phyloP scores from a whole-genome alignment of 2,888 invertebrate genomes.

The Ornithoptera alexandrae region DNA sequence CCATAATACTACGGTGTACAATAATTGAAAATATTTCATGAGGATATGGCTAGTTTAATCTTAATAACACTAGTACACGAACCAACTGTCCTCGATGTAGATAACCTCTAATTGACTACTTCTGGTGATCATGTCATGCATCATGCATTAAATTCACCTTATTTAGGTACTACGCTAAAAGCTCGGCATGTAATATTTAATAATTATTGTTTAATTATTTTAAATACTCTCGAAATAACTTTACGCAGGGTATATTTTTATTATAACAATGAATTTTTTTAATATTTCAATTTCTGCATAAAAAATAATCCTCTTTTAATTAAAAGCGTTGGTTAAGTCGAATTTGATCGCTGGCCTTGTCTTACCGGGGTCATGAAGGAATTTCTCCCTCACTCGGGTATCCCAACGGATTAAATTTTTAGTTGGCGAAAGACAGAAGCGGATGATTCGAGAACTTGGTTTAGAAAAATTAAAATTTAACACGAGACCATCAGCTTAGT shows the following conservation, averaged over 20 bases:
- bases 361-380: slow-evolving; percentile 2
- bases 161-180: too few relatives aligned
- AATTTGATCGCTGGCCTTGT: slow-evolving; percentile 27
- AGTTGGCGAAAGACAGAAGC: slow-evolving; percentile 9
- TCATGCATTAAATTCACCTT: background rate
- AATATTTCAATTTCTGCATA: background rate
- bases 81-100: slow-evolving; percentile 11
- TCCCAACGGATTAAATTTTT: slow-evolving; percentile 22
- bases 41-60: slow-evolving; percentile 15
- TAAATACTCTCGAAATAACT: too few relatives aligned
- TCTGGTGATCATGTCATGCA: background rate
- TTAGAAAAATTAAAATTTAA: too few relatives aligned
- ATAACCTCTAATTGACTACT: slow-evolving; percentile 11
- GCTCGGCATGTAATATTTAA: too few relatives aligned
- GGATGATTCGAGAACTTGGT: background rate
- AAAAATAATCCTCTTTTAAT: background rate
- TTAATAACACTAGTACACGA: slow-evolving; percentile 7
- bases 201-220: too few relatives aligned
- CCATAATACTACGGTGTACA: background rate
- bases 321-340: slow-evolving; percentile 5
- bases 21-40: slow-evolving; percentile 14
- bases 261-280: too few relatives aligned
- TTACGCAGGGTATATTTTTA: too few relatives aligned
- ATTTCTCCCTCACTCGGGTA: slow-evolving; percentile 6
- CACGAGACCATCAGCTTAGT: too few relatives aligned